phyloP scores from a whole-genome alignment of 2,113 vertebrate genomes.

The Brachyhypopomus gauderio region DNA sequence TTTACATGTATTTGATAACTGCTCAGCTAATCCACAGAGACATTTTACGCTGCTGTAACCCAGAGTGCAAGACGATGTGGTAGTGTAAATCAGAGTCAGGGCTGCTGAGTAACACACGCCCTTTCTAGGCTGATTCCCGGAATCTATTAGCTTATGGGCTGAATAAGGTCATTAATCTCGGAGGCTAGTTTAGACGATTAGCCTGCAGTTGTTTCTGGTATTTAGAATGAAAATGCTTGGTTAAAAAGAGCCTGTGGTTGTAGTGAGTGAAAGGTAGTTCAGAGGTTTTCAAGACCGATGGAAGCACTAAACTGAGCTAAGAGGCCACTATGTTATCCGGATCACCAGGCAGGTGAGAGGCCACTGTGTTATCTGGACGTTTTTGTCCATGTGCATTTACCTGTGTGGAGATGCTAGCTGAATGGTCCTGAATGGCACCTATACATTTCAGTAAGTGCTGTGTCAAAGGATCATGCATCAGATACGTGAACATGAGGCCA shows the following conservation, averaged over 20 bases:
- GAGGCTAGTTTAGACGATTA: background rate
- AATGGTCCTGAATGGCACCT: background rate
- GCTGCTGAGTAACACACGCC: background rate
- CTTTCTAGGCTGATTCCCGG: background rate
- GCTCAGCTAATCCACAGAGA: background rate
- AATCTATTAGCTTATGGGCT: constrained; percentile 27
- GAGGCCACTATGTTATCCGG: background rate
- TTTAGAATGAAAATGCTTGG: background rate
- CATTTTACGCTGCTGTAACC: background rate
- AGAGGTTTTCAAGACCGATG: background rate
- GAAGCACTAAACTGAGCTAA: background rate
- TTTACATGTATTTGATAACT: background rate
- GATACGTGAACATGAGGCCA: too few relatives aligned
- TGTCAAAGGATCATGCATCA: too few relatives aligned
- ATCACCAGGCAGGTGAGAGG: background rate
- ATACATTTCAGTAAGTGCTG: background rate
- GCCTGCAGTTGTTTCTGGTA: background rate
- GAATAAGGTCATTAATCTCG: constrained; percentile 11
- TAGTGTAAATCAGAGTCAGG: background rate
- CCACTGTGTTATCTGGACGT: too few relatives aligned
- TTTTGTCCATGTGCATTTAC: background rate
- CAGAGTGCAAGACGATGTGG: background rate
- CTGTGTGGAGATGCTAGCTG: background rate
- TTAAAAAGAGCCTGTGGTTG: background rate
- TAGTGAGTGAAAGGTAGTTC: background rate